These are phyloP conservation scores for Sterrhoptilus dennistouni DNA, from an alignment of 2,113 vertebrate genomes.

Conservation along the genomic window DNA sequence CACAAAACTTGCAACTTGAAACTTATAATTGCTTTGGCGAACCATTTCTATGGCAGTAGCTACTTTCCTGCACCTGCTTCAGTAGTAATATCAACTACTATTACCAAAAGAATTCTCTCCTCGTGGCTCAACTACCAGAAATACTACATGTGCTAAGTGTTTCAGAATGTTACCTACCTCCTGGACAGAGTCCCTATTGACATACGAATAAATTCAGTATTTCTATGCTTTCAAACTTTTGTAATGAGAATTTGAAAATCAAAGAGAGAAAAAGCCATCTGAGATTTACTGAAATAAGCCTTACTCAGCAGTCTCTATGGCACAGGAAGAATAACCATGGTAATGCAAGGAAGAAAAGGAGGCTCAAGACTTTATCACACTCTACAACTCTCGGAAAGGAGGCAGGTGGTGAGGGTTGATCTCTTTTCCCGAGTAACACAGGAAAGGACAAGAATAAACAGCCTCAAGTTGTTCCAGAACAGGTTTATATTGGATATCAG, in stretches of 20 bases:
- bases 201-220: neutral
- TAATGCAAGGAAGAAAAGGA: neutral
- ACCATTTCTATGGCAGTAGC: neutral
- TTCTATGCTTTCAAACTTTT: neutral
- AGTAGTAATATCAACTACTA: neutral
- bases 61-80: neutral
- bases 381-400: neutral
- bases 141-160: neutral
- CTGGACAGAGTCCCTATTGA: neutral
- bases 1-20: neutral
- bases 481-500: neutral
- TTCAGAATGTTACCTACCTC: neutral
- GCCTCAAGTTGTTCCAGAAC: neutral
- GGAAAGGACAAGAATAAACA: neutral
- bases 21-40: neutral
- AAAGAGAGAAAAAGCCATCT: neutral
- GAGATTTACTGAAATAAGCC: neutral
- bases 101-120: neutral
- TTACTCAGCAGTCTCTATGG: neutral
- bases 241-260: neutral
- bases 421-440: neutral
- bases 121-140: neutral
- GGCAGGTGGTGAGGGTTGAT: neutral
- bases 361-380: neutral
- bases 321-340: neutral